Conservation (phyloP, 2,797 vertebrate species). For the Numenius phaeopus region DNA sequence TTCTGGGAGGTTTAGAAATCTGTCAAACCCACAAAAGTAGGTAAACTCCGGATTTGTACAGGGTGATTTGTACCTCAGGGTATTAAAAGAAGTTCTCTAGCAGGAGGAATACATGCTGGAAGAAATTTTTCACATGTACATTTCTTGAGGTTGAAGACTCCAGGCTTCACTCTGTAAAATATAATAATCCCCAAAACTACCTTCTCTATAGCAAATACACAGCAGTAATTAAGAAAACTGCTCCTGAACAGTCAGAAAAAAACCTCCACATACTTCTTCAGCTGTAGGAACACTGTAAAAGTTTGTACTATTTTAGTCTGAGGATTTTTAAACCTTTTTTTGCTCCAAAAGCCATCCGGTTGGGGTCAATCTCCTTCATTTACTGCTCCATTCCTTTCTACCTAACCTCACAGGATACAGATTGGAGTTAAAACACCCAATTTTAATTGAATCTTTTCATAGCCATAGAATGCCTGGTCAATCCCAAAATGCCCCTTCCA, state of each 20-base stretch:
- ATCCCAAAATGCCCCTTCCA: neutral
- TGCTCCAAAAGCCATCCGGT: neutral
- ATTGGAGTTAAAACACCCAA: neutral
- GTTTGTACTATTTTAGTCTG: neutral
- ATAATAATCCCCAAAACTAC: neutral
- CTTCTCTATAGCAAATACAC: neutral
- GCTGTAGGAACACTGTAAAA: neutral
- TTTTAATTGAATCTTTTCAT: neutral
- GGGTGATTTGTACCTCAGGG: neutral
- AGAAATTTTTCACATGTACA: neutral
- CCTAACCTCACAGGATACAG: neutral
- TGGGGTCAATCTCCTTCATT: neutral
- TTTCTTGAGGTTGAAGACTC: neutral
- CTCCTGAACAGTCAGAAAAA: neutral
- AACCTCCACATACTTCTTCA: rapidly evolving
- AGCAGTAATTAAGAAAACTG: neutral
- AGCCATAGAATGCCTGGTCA: neutral
- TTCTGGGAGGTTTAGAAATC: neutral
- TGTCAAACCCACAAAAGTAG: neutral
- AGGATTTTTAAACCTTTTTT: neutral
- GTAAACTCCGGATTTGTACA: neutral
- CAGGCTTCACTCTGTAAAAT: neutral
- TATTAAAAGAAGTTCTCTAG: neutral
- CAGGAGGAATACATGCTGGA: neutral
- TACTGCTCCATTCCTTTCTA: neutral